A percentile compares a stretch with the other conserved stretches of the same genome.
phyloP scores from a whole-genome alignment of 2,113 vertebrate species.

The Dermatemys mawii region DNA sequence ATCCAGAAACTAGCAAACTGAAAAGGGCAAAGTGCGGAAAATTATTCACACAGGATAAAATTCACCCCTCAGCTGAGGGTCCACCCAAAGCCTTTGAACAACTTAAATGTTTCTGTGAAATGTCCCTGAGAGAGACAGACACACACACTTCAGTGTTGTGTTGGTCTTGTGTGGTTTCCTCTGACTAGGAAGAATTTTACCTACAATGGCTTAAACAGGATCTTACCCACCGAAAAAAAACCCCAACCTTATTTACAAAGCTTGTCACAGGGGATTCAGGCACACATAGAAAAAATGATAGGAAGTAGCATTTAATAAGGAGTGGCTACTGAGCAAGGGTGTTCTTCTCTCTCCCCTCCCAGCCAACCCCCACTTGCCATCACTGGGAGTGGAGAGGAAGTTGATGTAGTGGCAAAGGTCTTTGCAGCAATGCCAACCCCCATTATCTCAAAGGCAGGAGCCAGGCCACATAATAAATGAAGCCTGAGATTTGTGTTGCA shows the following conservation, averaged over 20 bases:
- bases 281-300: neutral
- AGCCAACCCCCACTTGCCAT: neutral
- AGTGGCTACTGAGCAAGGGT: neutral
- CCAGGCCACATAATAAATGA: neutral
- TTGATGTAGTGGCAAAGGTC: neutral
- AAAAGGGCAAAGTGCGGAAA: neutral
- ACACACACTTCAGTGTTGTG: neutral
- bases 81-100: rapidly evolving
- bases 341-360: no score
- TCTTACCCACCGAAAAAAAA: neutral
- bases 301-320: neutral
- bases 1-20: neutral
- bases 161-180: neutral
- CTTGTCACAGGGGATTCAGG: neutral
- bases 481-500: neutral
- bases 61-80: neutral
- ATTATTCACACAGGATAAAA: neutral
- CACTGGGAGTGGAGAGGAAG: neutral
- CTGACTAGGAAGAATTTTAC: neutral
- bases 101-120: rapidly evolving
- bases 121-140: rapidly evolving
- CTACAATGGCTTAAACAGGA: neutral
- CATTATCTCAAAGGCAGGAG: neutral
- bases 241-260: neutral
- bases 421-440: neutral